Conservation (phyloP, 2,797 vertebrate genomes). For the Poecile montanus region DNA sequence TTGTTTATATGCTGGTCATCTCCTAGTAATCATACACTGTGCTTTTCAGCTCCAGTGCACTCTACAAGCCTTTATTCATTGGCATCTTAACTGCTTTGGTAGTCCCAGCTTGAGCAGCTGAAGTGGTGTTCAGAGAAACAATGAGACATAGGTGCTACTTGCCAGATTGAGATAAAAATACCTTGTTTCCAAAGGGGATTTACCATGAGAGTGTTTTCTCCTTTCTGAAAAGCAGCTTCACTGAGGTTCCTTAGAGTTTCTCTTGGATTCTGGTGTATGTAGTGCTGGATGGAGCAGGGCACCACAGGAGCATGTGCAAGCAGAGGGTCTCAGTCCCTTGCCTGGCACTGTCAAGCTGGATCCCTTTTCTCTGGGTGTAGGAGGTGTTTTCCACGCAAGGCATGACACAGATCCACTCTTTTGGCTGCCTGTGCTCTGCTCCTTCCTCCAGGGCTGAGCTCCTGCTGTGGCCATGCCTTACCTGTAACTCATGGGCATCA, state of each 20-base stretch:
- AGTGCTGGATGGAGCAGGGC: not conserved
- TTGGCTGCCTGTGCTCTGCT: not conserved
- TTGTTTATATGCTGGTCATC: not conserved
- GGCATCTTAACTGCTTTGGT: not conserved
- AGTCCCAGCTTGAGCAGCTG: not conserved
- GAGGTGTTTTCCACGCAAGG: not conserved
- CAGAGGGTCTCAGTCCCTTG: not conserved
- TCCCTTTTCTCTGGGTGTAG: not conserved
- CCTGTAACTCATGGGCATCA: not conserved
- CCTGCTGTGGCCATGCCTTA: accelerated
- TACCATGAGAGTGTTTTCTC: not conserved
- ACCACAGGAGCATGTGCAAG: accelerated
- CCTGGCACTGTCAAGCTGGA: not conserved
- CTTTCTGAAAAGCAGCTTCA: not conserved
- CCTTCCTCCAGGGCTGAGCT: not conserved
- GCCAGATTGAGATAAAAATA: not conserved
- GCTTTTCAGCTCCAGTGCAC: not conserved
- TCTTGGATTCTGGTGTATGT: not conserved
- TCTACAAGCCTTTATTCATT: not conserved
- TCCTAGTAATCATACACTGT: not conserved
- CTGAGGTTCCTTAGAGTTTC: not conserved
- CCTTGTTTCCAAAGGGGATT: not conserved
- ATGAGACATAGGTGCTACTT: not conserved
- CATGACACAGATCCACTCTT: not conserved
- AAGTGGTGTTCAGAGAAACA: not conserved